Base-by-base conservation (phyloP, 2,797 vertebrate genomes). In the Chelonia mydas region DNA sequence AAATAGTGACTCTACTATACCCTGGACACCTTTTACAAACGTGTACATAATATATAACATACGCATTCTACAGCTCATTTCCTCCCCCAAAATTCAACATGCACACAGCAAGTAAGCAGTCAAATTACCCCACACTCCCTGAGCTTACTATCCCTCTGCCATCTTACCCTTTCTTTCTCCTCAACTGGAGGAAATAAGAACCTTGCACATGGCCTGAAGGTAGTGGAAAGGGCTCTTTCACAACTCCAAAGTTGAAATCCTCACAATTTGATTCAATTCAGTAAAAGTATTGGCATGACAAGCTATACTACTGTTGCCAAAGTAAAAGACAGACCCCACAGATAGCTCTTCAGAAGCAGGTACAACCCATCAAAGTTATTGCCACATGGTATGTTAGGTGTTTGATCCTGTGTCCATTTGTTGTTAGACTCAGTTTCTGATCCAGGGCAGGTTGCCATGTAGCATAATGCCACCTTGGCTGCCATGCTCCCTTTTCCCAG, bases 241-340 rank as follows among this genome's bases (percentile, higher is more conserved):
- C 12, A 17, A 49, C 49, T 77, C 45, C 74, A 47, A 28, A 95
- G 49, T 45, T 53, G 87, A 93, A 59, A 45, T 54, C 84, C 78
- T 91, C 94, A 85, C 72, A 31, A 86, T 95, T 86, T 2, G 76
- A 95, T 96, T 90, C 51, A 95, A 49, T 93, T 90, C 78, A 90
- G 1, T 61, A 45, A 68, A 86, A 65, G 45, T 89, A 72, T 89
- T 76, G 92, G 74, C 92, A 86, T 83, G 84, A 87, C 72, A 89
- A 83, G 76, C 51, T 90, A 59, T 83, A 79, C 59, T 84, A 16
- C 12, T 77, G 74, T 49, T 77, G 74, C 27, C 74, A 77, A 76
- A 28, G 27, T 15, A 28, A 77, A 93, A 93, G 74, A 72, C 57
- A 82, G 27, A 21, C 15, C 27, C 61, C 54, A 91, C 84, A 84